These are phyloP conservation scores for Oryzias sinensis DNA, from an alignment of 2,797 vertebrate species.

Conservation along the genomic window DNA sequence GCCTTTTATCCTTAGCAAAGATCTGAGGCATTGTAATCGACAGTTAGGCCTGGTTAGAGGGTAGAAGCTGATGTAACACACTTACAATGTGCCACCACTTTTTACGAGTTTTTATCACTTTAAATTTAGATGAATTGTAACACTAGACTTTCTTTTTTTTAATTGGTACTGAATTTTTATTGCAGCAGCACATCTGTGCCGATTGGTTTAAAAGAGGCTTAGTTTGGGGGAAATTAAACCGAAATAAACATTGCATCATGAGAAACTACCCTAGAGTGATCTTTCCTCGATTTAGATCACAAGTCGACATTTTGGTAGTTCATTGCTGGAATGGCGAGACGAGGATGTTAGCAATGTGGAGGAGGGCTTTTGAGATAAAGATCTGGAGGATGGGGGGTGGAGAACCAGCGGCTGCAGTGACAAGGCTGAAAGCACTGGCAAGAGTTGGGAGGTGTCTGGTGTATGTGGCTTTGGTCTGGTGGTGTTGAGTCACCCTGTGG, in stretches of 20 bases:
- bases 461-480: constrained; percentile 63
- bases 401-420: constrained; percentile 60
- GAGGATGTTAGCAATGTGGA: constrained; percentile 65
- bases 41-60: constrained; percentile 57
- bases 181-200: constrained; percentile 38
- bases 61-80: constrained; percentile 68
- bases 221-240: constrained; percentile 12
- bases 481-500: constrained; percentile 57
- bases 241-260: constrained; percentile 48
- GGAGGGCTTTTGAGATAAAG: constrained; percentile 55
- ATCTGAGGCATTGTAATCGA: constrained; percentile 34
- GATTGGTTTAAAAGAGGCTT: constrained; percentile 38
- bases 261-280: constrained; percentile 64
- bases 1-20: constrained; percentile 52
- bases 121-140: constrained; percentile 44
- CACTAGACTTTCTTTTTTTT: constrained; percentile 31
- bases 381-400: constrained; percentile 47
- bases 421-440: constrained; percentile 61
- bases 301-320: constrained; percentile 46
- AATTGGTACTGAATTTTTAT: constrained; percentile 33
- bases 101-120: constrained; percentile 56
- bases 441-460: constrained; percentile 65
- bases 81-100: constrained; percentile 48
- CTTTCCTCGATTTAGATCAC: constrained; percentile 70
- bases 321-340: constrained; percentile 56